Percentiles rank a stretch among this genome's conserved stretches.
Evolutionary conservation across 2,888 invertebrate genomes (phyloP).

Genomic region (Lampropteryx suffumata): DNA sequence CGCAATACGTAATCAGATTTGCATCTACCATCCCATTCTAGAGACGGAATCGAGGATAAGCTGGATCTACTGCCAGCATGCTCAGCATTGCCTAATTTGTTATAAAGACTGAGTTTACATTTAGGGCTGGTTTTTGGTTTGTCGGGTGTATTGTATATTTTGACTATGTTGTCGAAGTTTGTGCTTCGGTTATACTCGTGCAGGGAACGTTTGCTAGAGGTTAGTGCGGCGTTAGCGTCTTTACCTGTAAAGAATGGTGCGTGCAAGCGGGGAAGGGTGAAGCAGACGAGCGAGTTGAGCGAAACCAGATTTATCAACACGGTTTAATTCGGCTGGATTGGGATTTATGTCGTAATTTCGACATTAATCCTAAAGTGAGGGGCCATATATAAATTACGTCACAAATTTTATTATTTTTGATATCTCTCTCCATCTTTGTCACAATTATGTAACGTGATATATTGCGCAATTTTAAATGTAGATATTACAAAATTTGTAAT

Average conservation of each 20-base stretch:
- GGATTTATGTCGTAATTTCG: too few species aligned
- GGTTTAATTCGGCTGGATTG: too few species aligned
- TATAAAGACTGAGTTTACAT: slow-evolving; percentile 62
- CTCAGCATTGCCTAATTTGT: slow-evolving; percentile 40
- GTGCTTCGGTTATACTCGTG: slow-evolving; percentile 61
- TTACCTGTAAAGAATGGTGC: slow-evolving; percentile 53
- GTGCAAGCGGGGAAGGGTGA: slow-evolving; percentile 26
- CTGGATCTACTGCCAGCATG: slow-evolving; percentile 60
- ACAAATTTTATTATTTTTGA: too few species aligned
- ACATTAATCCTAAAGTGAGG: too few species aligned
- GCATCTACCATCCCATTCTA: slow-evolving; percentile 66
- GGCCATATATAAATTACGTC: too few species aligned
- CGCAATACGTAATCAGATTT: slow-evolving; percentile 52
- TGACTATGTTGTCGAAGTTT: slow-evolving; percentile 57
- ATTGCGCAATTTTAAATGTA: too few species aligned
- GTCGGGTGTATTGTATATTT: slow-evolving; percentile 50
- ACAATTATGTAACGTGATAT: too few species aligned
- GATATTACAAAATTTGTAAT: too few species aligned
- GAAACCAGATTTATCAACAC: too few species aligned
- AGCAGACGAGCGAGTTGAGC: too few species aligned
- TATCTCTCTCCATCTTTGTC: too few species aligned
- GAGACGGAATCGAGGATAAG: slow-evolving; percentile 63
- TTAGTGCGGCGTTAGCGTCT: slow-evolving; percentile 33
- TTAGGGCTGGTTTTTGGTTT: slow-evolving; percentile 46
- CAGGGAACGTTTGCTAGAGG: slow-evolving; percentile 52